Conservation (phyloP, 2,888 invertebrate genomes). For the Drosophila conformis region DNA sequence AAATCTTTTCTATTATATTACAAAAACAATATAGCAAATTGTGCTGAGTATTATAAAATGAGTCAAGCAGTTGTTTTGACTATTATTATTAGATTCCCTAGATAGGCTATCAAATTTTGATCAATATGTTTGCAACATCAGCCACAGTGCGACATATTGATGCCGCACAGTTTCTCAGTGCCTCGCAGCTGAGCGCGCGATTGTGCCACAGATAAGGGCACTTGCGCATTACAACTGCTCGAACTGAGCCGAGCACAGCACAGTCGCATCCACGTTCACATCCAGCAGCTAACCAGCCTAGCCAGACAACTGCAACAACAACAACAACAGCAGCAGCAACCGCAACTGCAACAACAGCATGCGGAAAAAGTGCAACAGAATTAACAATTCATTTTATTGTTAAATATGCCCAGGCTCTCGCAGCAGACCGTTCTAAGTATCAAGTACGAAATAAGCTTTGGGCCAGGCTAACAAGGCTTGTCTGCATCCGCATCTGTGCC, state of each 20-base stretch:
- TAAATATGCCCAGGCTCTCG: conserved; percentile 62
- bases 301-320: conserved; percentile 35
- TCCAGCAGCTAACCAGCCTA: conserved; percentile 20
- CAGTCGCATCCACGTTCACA: conserved; percentile 41
- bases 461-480: conserved; percentile 68
- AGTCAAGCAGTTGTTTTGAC: neutral
- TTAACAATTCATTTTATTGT: conserved; percentile 81
- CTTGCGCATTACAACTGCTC: conserved; percentile 74
- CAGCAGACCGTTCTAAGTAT: conserved; percentile 46
- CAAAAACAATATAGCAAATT: rapidly evolving
- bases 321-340: conserved; percentile 17
- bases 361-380: conserved; percentile 74
- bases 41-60: neutral
- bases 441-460: conserved; percentile 35
- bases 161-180: conserved; percentile 26
- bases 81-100: too few relatives aligned
- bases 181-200: conserved; percentile 59
- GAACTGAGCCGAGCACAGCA: conserved; percentile 26
- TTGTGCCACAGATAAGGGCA: conserved; percentile 79
- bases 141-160: conserved; percentile 39
- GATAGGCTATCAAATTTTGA: neutral
- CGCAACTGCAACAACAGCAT: conserved; percentile 20
- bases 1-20: too few relatives aligned
- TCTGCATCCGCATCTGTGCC: conserved; percentile 41
- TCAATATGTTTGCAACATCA: neutral